phyloP scores from a whole-genome alignment of 2,888 invertebrate genomes.

The Oeneis ivallda region DNA sequence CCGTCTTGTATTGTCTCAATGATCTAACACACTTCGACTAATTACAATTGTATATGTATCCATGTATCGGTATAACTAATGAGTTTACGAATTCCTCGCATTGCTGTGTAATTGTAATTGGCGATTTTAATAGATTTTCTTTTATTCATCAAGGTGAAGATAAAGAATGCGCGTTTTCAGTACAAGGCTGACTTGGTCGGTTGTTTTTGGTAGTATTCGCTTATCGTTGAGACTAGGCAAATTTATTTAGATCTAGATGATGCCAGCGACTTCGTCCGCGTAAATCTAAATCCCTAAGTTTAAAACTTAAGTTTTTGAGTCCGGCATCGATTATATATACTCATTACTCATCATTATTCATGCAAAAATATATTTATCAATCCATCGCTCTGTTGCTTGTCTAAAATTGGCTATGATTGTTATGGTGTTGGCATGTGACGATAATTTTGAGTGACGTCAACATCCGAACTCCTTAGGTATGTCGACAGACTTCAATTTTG shows the following conservation, averaged over 20 bases:
- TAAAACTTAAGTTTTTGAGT: no score
- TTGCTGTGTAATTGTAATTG: slow-evolving; percentile 27
- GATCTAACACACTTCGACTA: slow-evolving; percentile 40
- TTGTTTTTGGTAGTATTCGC: slow-evolving; percentile 13
- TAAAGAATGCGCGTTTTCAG: slow-evolving; percentile 30
- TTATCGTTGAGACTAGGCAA: background rate
- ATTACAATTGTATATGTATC: slow-evolving; percentile 34
- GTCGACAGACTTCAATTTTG: no score
- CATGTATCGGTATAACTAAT: slow-evolving; percentile 28
- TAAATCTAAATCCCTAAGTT: no score
- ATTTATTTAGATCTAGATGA: background rate
- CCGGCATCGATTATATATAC: no score
- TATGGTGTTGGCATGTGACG: no score
- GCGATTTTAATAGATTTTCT: slow-evolving; percentile 31
- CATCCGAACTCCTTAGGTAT: no score
- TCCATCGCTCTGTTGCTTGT: no score
- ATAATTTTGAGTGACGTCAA: no score
- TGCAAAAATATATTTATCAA: no score
- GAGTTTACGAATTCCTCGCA: slow-evolving; percentile 31
- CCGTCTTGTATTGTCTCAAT: slow-evolving; percentile 47
- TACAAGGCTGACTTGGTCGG: slow-evolving; percentile 27
- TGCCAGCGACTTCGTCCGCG: no score
- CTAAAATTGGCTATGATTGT: no score
- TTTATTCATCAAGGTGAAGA: slow-evolving; percentile 26
- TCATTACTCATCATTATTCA: no score